These are phyloP conservation scores for Diachasma alloeum DNA, from an alignment of 1,140 invertebrate species.

Conservation along the genomic window DNA sequence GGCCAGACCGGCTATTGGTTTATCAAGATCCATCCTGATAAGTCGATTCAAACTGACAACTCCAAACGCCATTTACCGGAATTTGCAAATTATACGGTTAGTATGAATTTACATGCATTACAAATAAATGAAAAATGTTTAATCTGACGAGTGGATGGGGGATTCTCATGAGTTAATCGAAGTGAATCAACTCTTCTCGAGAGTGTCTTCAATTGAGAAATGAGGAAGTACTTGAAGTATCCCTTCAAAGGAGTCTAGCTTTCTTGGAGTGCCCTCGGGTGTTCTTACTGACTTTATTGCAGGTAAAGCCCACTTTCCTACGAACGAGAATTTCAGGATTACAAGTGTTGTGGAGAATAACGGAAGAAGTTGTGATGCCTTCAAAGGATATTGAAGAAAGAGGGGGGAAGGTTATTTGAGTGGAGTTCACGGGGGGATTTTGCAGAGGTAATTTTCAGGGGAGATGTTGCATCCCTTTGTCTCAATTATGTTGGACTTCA, in stretches of 20 bases:
- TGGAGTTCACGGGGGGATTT: neutral
- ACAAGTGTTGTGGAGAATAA: neutral
- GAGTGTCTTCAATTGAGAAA: neutral
- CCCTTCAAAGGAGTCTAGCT: neutral
- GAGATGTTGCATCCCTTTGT: neutral
- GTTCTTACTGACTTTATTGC: neutral
- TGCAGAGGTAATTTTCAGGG: neutral
- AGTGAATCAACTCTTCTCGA: neutral
- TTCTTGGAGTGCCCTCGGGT: neutral
- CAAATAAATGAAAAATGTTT: neutral
- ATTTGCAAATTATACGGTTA: neutral
- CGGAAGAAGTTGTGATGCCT: neutral
- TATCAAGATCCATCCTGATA: slow-evolving; percentile 12
- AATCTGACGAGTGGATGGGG: too few relatives aligned
- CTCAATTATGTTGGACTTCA: neutral
- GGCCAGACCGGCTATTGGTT: neutral
- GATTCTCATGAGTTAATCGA: neutral
- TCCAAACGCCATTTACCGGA: neutral
- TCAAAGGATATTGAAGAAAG: slow-evolving; percentile 3
- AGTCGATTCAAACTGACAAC: slow-evolving; percentile 10
- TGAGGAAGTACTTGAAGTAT: neutral
- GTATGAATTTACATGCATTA: neutral
- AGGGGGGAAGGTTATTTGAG: neutral
- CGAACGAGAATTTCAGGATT: neutral
- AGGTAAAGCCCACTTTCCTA: neutral